Evolutionary conservation across 1,140 invertebrate species (phyloP).

Genomic region (Monochamus saltuarius): DNA sequence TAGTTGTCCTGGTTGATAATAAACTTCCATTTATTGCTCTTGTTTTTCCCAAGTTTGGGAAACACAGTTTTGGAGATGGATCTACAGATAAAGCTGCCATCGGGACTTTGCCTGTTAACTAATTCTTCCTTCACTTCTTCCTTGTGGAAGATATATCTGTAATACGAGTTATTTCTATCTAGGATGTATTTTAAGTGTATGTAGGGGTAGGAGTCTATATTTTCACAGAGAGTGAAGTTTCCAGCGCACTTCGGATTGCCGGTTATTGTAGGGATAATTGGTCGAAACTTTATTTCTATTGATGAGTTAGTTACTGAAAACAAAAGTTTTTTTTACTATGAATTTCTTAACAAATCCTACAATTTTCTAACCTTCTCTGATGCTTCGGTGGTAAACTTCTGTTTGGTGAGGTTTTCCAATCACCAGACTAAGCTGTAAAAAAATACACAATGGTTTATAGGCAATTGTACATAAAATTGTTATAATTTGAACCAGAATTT

Average conservation of each 20-base stretch:
- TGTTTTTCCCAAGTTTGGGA: conserved; percentile 46
- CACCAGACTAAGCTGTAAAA: no score
- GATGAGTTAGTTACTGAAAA: no score
- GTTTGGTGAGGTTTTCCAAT: no score
- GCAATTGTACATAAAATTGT: no score
- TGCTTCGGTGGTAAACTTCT: no score
- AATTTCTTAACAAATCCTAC: no score
- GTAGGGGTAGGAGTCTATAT: conserved; percentile 41
- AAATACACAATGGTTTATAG: no score
- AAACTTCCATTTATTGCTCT: conserved; percentile 56
- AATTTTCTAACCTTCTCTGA: no score
- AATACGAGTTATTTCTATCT: conserved; percentile 11
- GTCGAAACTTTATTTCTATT: no score
- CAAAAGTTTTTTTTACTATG: no score
- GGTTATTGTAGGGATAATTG: conserved; percentile 18
- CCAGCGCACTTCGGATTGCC: conserved; percentile 37
- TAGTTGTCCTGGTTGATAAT: conserved; percentile 60
- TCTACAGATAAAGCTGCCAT: conserved; percentile 40
- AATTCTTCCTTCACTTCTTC: conserved; percentile 30
- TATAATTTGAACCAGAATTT: no score
- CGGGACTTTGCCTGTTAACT: conserved; percentile 33
- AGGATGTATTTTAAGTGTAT: conserved; percentile 34
- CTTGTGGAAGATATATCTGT: conserved; percentile 10
- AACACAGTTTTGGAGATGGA: conserved; percentile 40
- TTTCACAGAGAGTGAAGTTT: conserved; percentile 40